A percentile compares a stretch with the other conserved stretches of the same genome.
Evolutionary conservation across 2,888 invertebrate species (phyloP).

Genomic region (Tortricodes alternella): DNA sequence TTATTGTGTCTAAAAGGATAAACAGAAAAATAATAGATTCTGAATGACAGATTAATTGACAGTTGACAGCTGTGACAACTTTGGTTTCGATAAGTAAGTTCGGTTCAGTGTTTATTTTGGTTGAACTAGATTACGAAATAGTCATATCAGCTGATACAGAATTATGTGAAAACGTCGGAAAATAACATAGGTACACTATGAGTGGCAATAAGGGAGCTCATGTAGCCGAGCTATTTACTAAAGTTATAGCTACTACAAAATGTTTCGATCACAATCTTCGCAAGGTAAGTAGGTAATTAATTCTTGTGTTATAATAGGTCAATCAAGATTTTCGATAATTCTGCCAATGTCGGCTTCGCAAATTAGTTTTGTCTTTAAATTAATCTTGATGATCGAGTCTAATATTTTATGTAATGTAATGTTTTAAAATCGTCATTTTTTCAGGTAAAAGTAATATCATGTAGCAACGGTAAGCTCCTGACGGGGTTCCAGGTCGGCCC

Average conservation of each 20-base stretch:
- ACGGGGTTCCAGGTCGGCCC: slow-evolving; percentile 89
- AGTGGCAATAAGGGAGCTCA: slow-evolving; percentile 54
- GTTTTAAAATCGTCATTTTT: slow-evolving; percentile 50
- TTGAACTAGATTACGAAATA: not conserved
- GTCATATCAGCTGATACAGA: not conserved
- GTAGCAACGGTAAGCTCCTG: slow-evolving; percentile 87
- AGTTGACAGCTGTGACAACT: too few relatives aligned
- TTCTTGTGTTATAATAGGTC: not conserved
- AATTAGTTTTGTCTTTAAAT: too few relatives aligned
- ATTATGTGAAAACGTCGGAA: not conserved
- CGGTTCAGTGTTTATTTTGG: too few relatives aligned
- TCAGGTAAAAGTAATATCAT: slow-evolving; percentile 70
- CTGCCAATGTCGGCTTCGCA: too few relatives aligned
- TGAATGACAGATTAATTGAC: too few relatives aligned
- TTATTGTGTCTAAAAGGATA: too few relatives aligned
- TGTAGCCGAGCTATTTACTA: slow-evolving; percentile 69
- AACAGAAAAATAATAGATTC: too few relatives aligned
- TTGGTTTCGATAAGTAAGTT: too few relatives aligned
- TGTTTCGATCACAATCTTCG: slow-evolving; percentile 71
- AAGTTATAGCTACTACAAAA: slow-evolving; percentile 66
- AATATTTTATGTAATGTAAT: not conserved
- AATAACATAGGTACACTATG: slow-evolving; percentile 2
- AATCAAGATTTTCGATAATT: too few relatives aligned
- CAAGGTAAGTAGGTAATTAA: slow-evolving; percentile 50
- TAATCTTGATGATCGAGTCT: too few relatives aligned